phyloP scores from a whole-genome alignment of 2,113 vertebrate genomes.

The Ctenodactylus gundi region DNA sequence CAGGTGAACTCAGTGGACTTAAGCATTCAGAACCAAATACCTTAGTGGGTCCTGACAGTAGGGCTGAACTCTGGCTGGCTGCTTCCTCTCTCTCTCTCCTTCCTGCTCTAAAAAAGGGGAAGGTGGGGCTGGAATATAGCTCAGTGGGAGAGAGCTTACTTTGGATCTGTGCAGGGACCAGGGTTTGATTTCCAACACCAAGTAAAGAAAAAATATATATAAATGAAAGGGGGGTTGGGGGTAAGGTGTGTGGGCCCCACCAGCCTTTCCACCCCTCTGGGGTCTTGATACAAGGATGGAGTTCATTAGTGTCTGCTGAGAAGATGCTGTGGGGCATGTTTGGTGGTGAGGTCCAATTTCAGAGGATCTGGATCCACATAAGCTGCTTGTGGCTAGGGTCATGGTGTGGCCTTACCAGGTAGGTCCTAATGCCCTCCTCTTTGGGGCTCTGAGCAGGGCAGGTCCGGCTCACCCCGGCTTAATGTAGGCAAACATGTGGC shows the following conservation, averaged over 20 bases:
- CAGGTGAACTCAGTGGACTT: not conserved
- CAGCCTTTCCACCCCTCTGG: not conserved
- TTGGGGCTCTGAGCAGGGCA: not conserved
- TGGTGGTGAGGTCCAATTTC: not conserved
- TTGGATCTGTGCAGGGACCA: not conserved
- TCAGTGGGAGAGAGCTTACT: not conserved
- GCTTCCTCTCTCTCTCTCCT: not conserved
- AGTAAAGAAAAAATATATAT: not conserved
- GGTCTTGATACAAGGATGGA: not conserved
- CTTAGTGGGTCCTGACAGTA: not conserved
- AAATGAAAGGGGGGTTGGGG: not conserved
- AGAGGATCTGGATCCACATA: not conserved
- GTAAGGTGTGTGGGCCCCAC: not conserved
- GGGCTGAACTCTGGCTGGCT: not conserved
- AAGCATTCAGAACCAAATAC: not conserved
- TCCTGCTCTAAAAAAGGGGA: not conserved
- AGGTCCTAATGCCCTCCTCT: not conserved
- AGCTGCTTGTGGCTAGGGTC: not conserved
- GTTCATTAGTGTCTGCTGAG: not conserved
- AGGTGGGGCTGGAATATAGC: not conserved
- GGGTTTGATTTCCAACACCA: not conserved
- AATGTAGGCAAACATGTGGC: not conserved
- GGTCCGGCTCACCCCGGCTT: not conserved
- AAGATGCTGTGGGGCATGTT: not conserved
- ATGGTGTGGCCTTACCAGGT: not conserved